These are phyloP conservation scores for Cheumatopsyche charites DNA, from an alignment of 1,140 invertebrate genomes.

Conservation along the genomic window DNA sequence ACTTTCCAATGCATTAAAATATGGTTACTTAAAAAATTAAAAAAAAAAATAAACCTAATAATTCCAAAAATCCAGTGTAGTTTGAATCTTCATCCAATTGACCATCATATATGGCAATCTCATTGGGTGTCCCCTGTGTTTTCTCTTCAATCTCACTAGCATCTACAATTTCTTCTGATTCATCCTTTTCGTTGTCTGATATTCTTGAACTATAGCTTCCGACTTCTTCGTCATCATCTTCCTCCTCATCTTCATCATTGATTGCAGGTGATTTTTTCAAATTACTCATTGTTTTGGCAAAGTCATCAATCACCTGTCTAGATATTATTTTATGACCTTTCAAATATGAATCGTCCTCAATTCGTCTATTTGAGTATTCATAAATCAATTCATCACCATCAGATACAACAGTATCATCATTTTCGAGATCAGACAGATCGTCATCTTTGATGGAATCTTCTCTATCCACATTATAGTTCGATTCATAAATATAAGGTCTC, in stretches of 20 bases:
- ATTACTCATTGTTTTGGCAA: background rate
- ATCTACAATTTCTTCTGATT: constrained; percentile 16
- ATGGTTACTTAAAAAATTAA: background rate
- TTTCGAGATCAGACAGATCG: constrained; percentile 31
- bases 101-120: constrained; percentile 64
- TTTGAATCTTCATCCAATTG: constrained; percentile 74
- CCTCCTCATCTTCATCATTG: background rate
- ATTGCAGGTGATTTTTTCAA: background rate
- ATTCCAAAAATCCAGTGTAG: constrained; percentile 83
- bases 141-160: constrained; percentile 13
- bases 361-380: background rate
- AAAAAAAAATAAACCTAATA: constrained; percentile 66
- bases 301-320: background rate
- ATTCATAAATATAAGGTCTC: constrained; percentile 24
- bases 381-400: constrained; percentile 14
- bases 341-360: background rate
- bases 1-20: background rate
- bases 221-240: constrained; percentile 20
- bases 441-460: constrained; percentile 22
- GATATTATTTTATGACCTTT: constrained; percentile 6
- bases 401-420: constrained; percentile 40
- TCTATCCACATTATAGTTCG: constrained; percentile 19
- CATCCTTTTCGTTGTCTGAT: background rate
- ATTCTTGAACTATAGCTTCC: constrained; percentile 3
- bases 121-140: background rate